These are phyloP conservation scores for Sebastes trivittatus DNA, from an alignment of 2,797 vertebrate genomes.

Conservation along the genomic window DNA sequence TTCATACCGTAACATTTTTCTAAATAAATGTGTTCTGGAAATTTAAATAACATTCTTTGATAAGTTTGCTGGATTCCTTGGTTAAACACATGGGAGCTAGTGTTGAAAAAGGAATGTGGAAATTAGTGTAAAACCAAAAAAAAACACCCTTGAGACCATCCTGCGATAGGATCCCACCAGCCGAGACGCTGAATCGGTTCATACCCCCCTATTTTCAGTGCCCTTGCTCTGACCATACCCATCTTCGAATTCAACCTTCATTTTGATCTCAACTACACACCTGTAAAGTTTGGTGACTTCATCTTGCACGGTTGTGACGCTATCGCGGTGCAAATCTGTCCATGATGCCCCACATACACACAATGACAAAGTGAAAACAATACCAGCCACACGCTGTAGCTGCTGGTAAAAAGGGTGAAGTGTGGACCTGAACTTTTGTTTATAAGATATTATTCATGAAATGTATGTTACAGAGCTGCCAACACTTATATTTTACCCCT, in stretches of 20 bases:
- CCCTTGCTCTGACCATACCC: not conserved
- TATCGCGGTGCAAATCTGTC: not conserved
- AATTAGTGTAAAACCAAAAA: not conserved
- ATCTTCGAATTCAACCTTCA: not conserved
- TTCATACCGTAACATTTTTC: not conserved
- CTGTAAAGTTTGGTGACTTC: not conserved
- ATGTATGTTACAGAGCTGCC: not conserved
- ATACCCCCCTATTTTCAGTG: not conserved
- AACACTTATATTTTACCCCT: not conserved
- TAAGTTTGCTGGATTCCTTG: not conserved
- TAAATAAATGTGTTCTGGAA: not conserved
- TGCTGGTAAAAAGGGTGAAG: not conserved
- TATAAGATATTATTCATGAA: not conserved
- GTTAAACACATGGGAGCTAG: not conserved
- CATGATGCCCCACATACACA: not conserved
- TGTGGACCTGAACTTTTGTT: conserved; percentile 4
- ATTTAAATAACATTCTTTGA: not conserved
- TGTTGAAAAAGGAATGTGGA: conserved; percentile 10
- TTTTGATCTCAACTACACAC: not conserved
- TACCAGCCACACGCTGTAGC: not conserved
- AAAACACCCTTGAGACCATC: not conserved
- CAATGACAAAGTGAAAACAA: not conserved
- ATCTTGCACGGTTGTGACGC: too few relatives aligned
- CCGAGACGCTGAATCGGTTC: not conserved
- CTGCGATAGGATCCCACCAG: not conserved